phyloP scores from a whole-genome alignment of 1,140 invertebrate species.

The Lepidotrigona ventralis region DNA sequence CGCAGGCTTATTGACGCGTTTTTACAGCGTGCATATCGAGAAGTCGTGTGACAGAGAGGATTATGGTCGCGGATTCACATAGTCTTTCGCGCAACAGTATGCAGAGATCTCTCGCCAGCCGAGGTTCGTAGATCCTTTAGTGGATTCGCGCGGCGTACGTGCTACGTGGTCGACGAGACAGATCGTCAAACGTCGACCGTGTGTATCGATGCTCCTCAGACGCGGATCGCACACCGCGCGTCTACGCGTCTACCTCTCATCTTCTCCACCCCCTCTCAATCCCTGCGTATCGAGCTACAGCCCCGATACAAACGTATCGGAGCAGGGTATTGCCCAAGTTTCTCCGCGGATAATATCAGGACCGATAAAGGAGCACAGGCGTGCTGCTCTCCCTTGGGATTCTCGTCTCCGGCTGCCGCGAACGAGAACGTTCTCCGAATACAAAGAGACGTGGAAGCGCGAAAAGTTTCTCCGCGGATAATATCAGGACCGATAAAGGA shows the following conservation, averaged over 20 bases:
- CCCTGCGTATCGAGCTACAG: neutral
- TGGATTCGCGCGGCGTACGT: conserved; percentile 18
- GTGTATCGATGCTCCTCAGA: conserved; percentile 7
- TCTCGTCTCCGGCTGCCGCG: conserved; percentile 4
- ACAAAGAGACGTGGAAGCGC: conserved; percentile 37
- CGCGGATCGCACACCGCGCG: neutral
- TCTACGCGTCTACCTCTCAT: neutral
- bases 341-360: conserved; percentile 57
- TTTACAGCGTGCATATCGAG: too few species aligned
- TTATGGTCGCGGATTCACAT: too few species aligned
- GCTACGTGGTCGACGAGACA: conserved; percentile 21
- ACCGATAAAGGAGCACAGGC: conserved; percentile 57
- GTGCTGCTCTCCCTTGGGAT: conserved; percentile 48
- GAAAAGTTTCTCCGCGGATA: conserved; percentile 55
- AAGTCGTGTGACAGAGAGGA: too few species aligned
- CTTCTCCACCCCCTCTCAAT: too few species aligned
- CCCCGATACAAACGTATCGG: conserved; percentile 22
- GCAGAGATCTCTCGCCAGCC: neutral
- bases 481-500: conserved; percentile 59
- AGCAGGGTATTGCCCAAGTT: conserved; percentile 31
- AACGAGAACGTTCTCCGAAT: conserved; percentile 50
- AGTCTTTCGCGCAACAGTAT: too few species aligned
- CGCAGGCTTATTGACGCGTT: too few species aligned
- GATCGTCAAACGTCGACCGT: neutral
- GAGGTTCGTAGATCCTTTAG: neutral